Evolutionary conservation across 1,140 invertebrate genomes (phyloP).

Genomic region (Drosophila parabipectinata): DNA sequence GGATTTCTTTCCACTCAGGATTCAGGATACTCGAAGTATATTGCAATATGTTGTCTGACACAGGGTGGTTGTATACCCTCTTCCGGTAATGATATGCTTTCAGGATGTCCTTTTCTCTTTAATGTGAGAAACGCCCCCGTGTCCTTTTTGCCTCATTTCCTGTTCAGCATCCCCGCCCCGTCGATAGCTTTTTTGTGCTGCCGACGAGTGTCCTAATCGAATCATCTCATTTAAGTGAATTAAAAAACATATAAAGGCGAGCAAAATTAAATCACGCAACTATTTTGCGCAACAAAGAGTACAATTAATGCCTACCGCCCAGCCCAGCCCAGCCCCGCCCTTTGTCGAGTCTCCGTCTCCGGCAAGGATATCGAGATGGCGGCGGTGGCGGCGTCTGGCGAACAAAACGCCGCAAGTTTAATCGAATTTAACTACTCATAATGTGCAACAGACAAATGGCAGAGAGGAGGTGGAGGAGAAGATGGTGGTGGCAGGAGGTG

Average conservation of each 20-base stretch:
- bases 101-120: not conserved
- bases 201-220: constrained; percentile 53
- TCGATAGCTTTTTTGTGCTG: constrained; percentile 8
- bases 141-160: not conserved
- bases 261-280: constrained; percentile 79
- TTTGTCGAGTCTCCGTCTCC: not conserved
- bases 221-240: constrained; percentile 71
- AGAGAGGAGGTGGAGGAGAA: constrained; percentile 4
- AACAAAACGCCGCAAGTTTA: constrained; percentile 76
- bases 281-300: constrained; percentile 78
- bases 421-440: constrained; percentile 83
- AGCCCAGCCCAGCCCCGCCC: constrained; percentile 14
- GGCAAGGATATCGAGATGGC: constrained; percentile 20
- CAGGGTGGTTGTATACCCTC: not conserved
- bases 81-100: not conserved
- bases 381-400: constrained; percentile 30
- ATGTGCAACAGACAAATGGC: constrained; percentile 77
- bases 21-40: not conserved
- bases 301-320: constrained; percentile 63
- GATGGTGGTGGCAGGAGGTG: no score
- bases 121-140: not conserved
- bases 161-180: no score
- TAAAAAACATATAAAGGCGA: constrained; percentile 75
- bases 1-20: not conserved
- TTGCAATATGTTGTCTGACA: not conserved